phyloP scores from a whole-genome alignment of 2,888 invertebrate species.

The Lycaena phlaeas region DNA sequence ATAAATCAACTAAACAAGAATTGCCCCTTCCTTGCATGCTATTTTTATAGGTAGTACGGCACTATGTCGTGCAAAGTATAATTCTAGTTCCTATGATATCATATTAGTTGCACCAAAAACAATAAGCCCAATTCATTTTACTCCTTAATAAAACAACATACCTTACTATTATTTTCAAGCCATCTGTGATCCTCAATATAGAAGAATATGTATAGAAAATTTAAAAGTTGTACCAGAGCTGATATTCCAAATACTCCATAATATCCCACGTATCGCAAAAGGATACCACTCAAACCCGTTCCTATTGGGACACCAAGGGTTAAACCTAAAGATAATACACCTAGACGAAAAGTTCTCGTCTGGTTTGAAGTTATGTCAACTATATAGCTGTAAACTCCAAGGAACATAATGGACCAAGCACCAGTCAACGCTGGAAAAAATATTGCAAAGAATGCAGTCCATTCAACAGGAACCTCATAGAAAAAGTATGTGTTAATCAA shows the following conservation, averaged over 20 bases:
- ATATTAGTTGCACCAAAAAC: too few species aligned
- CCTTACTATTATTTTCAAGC: neutral
- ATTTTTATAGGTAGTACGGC: too few species aligned
- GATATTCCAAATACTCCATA: neutral
- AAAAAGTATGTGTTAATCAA: constrained; percentile 4
- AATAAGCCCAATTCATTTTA: too few species aligned
- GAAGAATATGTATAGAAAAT: neutral
- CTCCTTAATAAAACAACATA: neutral
- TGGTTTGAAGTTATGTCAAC: constrained; percentile 4
- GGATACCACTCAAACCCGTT: neutral
- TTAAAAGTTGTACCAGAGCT: neutral
- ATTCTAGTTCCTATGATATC: too few species aligned
- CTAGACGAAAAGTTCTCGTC: neutral
- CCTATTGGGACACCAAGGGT: neutral
- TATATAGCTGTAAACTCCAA: neutral
- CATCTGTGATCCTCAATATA: neutral
- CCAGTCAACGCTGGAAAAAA: neutral
- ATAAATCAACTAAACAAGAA: too few species aligned
- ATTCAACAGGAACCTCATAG: neutral
- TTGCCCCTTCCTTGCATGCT: too few species aligned
- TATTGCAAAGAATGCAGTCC: neutral
- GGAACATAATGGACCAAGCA: neutral
- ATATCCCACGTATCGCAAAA: neutral
- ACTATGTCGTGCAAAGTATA: too few species aligned
- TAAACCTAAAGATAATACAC: neutral